These are phyloP conservation scores for Cisticola juncidis DNA, from an alignment of 2,113 vertebrate species.

Conservation along the genomic window DNA sequence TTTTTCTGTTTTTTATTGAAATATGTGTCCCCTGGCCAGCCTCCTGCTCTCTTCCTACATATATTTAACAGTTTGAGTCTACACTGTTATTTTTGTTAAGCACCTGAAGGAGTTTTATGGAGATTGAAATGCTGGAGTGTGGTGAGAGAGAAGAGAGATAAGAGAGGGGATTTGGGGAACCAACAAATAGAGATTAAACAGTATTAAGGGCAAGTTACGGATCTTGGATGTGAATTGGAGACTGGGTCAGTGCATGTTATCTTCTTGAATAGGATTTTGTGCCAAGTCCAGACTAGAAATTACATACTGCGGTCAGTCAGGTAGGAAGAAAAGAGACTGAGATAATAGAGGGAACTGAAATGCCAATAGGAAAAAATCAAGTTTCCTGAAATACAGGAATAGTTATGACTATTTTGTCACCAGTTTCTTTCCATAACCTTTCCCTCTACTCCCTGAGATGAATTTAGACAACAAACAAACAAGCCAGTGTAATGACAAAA, in stretches of 20 bases:
- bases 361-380: neutral
- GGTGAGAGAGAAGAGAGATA: neutral
- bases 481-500: neutral
- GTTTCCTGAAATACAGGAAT: neutral
- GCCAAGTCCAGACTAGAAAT: neutral
- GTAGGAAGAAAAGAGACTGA: neutral
- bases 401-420: neutral
- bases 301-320: neutral
- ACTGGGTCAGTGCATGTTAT: conserved; percentile 25
- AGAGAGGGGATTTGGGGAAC: neutral
- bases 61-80: neutral
- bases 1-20: neutral
- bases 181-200: conserved; percentile 34
- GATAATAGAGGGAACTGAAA: neutral
- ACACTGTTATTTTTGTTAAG: neutral
- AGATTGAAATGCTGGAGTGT: neutral
- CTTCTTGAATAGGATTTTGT: conserved; percentile 33
- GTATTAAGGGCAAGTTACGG: conserved; percentile 56
- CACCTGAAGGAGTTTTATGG: neutral
- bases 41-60: neutral
- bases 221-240: conserved; percentile 15
- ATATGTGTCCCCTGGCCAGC: neutral
- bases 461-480: neutral
- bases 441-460: neutral
- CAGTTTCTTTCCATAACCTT: neutral